phyloP scores from a whole-genome alignment of 2,797 vertebrate genomes.

The Holocentrus rufus region DNA sequence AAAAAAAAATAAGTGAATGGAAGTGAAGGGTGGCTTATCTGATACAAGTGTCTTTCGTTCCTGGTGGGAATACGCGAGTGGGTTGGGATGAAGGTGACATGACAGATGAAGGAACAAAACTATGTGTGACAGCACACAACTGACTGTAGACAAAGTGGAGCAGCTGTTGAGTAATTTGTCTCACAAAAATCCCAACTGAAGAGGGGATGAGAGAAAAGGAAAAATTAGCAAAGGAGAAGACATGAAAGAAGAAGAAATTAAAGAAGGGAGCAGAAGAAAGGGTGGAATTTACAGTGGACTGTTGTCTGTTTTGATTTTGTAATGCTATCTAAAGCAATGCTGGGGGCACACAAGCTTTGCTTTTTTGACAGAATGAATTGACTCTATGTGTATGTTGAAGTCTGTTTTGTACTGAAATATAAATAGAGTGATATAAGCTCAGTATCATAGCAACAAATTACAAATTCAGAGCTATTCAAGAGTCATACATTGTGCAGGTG shows the following conservation, averaged over 20 bases:
- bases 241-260: neutral
- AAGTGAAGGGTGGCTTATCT: conserved; percentile 37
- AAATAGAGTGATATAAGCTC: too few species aligned
- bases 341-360: too few species aligned
- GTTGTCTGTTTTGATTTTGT: too few species aligned
- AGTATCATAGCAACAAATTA: neutral
- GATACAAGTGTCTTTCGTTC: conserved; percentile 13
- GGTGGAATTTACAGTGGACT: too few species aligned
- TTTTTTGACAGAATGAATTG: too few species aligned
- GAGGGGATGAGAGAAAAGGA: conserved; percentile 5
- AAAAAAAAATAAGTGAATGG: neutral
- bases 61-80: conserved; percentile 38
- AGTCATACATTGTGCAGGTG: neutral
- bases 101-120: conserved; percentile 65
- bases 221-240: neutral
- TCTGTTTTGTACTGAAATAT: neutral
- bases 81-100: conserved; percentile 54
- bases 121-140: conserved; percentile 56
- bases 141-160: conserved; percentile 57
- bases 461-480: neutral
- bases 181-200: conserved; percentile 47
- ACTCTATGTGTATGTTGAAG: too few species aligned
- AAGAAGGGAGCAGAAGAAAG: too few species aligned
- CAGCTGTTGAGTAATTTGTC: conserved; percentile 60
- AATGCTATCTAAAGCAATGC: too few species aligned